Base-by-base conservation (phyloP, 2,113 vertebrate genomes). In the Ptilorrhoa leucosticta region DNA sequence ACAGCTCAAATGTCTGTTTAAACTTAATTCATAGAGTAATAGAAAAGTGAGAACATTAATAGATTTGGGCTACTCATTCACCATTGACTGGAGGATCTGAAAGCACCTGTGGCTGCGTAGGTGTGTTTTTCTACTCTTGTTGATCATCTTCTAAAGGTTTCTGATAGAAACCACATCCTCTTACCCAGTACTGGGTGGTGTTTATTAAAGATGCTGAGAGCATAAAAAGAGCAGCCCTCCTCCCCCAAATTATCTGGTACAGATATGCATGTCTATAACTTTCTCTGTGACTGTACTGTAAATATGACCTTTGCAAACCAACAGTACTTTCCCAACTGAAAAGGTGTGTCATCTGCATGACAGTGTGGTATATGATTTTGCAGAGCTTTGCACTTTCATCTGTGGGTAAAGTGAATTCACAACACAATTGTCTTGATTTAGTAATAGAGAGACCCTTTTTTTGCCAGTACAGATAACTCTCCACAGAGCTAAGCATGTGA, bases 161-260 rank as follows among this genome's bases (percentile, higher is more conserved):
- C 97, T 98, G 97, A 98, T 97, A 96, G 95, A 97, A 98, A 98
- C 98, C 98, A 98, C 98, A 98, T 98, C 98, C 98, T 98, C 97
- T 98, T 81, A 98, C 97, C 53, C 96, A 87, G 94, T 94, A 96
- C 88, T 95, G 87, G 94, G 94, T 93, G 96, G 76, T 97, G 96
- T 98, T 97, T 98, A 98, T 98, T 98, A 98, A 98, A 97, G 95
- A 93, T 40, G 24, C 89, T 97, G 78, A 94, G 85, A 96, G 82
- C 79, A 96, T 89, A 96, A 81, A 97, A 86, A 92, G 47, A 96
- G 75, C 93, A 84, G 83, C 61, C 61, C 80, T 79, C 68, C 50
- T 47, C 12, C 20, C 35, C 1, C 24, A 45, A 90, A 42, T 63
- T 88, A 64, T 66, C 91, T 96, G 92, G 80, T 90, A 89, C 60